phyloP scores from a whole-genome alignment of 2,888 invertebrate genomes.

The Oligia latruncula region DNA sequence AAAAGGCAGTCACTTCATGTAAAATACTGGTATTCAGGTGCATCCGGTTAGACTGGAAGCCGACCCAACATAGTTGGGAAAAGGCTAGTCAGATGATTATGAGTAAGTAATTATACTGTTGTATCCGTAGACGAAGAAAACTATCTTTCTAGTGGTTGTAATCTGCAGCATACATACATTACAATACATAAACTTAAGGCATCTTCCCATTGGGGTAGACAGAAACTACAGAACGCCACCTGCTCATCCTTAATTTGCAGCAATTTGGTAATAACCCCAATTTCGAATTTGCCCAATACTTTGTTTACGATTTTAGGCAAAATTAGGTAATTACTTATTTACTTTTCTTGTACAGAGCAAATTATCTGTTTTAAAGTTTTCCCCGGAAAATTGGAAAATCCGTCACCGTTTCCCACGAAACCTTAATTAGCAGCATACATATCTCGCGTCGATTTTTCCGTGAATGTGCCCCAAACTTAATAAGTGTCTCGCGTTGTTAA shows the following conservation, averaged over 20 bases:
- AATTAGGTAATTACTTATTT: no score
- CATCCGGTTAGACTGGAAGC: no score
- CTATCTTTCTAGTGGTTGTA: background rate
- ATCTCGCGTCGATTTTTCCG: conserved; percentile 23
- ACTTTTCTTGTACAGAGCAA: background rate
- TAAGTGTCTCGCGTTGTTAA: conserved; percentile 49
- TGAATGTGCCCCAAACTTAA: conserved; percentile 30
- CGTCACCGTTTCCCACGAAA: background rate
- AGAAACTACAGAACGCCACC: background rate
- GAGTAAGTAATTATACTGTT: background rate
- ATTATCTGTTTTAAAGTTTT: background rate
- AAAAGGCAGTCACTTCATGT: no score
- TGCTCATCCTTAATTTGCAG: background rate
- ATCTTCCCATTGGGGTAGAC: background rate
- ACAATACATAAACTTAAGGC: background rate
- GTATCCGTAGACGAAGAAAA: background rate
- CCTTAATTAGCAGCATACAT: conserved; percentile 20
- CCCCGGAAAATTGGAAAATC: conserved; percentile 4
- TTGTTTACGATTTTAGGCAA: background rate
- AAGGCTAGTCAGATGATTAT: no score
- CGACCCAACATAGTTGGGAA: no score
- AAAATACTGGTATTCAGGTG: no score
- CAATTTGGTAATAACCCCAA: background rate
- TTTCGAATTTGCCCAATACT: background rate
- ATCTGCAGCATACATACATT: background rate